A percentile compares a stretch with the other conserved stretches of the same genome.
These are phyloP conservation scores for Himantopus leucocephalus DNA, from an alignment of 2,113 vertebrate species.

Conservation along the genomic window DNA sequence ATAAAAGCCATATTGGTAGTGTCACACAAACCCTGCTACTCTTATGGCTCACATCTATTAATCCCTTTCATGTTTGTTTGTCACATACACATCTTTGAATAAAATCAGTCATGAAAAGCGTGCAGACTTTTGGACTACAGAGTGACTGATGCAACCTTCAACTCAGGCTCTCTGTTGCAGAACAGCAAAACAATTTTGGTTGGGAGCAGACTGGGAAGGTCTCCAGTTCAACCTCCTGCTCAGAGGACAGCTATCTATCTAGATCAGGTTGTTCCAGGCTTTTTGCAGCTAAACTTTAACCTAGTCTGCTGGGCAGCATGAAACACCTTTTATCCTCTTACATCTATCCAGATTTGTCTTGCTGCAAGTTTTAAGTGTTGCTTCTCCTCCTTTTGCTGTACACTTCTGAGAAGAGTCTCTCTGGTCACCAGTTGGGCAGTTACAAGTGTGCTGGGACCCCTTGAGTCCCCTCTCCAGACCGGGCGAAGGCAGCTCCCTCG, in stretches of 20 bases:
- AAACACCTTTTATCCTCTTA: neutral
- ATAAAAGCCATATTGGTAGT: neutral
- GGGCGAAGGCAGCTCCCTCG: rapidly evolving
- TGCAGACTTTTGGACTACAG: neutral
- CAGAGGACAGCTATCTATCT: neutral
- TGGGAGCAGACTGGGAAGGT: neutral
- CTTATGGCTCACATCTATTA: neutral
- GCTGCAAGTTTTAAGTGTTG: neutral
- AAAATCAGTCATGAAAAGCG: neutral
- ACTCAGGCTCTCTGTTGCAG: neutral
- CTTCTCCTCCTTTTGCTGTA: neutral
- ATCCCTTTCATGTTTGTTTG: neutral
- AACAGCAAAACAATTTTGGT: neutral
- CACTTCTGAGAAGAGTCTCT: neutral
- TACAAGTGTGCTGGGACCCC: neutral
- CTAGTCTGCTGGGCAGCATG: rapidly evolving
- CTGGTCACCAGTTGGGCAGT: neutral
- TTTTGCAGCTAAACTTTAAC: neutral
- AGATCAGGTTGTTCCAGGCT: neutral
- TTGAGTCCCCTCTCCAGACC: neutral
- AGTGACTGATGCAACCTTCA: neutral
- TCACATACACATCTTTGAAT: neutral
- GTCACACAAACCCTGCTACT: neutral
- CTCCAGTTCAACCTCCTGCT: neutral
- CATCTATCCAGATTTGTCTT: neutral